phyloP scores from a whole-genome alignment of 1,140 invertebrate species.

The Papilio helenus region DNA sequence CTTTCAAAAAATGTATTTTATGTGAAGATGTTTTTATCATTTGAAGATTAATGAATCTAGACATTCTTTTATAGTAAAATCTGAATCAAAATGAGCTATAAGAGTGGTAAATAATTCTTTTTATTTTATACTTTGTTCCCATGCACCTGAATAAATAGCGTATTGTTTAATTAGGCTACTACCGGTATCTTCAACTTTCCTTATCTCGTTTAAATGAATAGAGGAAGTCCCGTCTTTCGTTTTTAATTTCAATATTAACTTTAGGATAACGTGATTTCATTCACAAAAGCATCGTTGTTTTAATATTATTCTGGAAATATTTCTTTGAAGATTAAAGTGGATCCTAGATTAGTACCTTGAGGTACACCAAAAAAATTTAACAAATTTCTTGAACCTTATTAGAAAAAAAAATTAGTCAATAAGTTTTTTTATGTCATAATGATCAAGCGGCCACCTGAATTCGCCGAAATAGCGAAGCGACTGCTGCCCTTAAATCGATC shows the following conservation, averaged over 20 bases:
- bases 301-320: not conserved
- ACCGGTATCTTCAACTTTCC: constrained; percentile 5
- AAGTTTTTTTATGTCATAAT: too few relatives aligned
- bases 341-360: not conserved
- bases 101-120: not conserved
- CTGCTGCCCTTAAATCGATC: too few relatives aligned
- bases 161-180: constrained; percentile 37
- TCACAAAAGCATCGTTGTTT: constrained; percentile 26
- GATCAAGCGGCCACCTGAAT: too few relatives aligned
- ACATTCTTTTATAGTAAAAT: too few relatives aligned
- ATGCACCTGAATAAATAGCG: constrained; percentile 9
- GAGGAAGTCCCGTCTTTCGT: constrained; percentile 9
- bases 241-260: constrained; percentile 28
- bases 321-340: not conserved
- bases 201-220: constrained; percentile 20
- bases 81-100: not conserved
- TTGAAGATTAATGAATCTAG: too few relatives aligned
- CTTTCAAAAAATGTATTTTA: not conserved
- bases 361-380: not conserved
- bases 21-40: too few relatives aligned
- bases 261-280: constrained; percentile 21
- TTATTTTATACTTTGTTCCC: not conserved
- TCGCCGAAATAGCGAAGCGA: too few relatives aligned
- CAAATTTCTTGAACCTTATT: too few relatives aligned
- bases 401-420: too few relatives aligned